These are phyloP conservation scores for Dicyrtoma fusca DNA, from an alignment of 2,888 invertebrate genomes.

Conservation along the genomic window DNA sequence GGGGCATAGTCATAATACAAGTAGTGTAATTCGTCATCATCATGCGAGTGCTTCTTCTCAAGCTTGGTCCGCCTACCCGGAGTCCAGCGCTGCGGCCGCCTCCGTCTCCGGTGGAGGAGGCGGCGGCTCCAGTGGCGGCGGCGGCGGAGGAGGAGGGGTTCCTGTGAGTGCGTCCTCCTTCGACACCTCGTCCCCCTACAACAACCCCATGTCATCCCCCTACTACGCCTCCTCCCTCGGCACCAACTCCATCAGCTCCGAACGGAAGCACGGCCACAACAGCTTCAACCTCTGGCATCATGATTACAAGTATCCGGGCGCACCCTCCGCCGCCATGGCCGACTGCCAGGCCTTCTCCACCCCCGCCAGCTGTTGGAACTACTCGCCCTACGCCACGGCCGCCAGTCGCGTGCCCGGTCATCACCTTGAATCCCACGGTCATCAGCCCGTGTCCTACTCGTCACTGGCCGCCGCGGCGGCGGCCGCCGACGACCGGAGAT, in stretches of 20 bases:
- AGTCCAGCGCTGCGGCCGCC: conserved; percentile 42
- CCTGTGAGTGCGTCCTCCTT: conserved; percentile 46
- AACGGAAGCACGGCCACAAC: conserved; percentile 50
- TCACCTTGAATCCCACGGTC: conserved; percentile 52
- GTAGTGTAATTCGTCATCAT: conserved; percentile 40
- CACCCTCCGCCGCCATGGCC: conserved; percentile 39
- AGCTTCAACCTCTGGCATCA: conserved; percentile 52
- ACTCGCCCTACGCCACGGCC: conserved; percentile 51
- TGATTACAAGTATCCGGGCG: conserved; percentile 53
- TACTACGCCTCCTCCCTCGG: conserved; percentile 47
- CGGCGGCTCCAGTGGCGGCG: too few relatives aligned
- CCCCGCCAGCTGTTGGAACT: conserved; percentile 49
- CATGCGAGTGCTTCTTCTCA: conserved; percentile 37
- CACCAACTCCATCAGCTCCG: conserved; percentile 31
- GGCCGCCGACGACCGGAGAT: conserved; percentile 50
- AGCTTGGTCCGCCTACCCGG: conserved; percentile 55
- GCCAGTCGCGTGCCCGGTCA: conserved; percentile 54
- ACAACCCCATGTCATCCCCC: conserved; percentile 50
- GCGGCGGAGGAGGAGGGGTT: conserved; percentile 45
- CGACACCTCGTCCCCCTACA: conserved; percentile 29
- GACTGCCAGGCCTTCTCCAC: conserved; percentile 55
- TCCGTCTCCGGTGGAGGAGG: conserved; percentile 15
- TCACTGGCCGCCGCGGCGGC: conserved; percentile 39
- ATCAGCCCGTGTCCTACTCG: conserved; percentile 53
- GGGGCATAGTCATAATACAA: conserved; percentile 20